Base-by-base conservation (phyloP, 2,113 vertebrate species). In the Hydrochoerus hydrochaeris region DNA sequence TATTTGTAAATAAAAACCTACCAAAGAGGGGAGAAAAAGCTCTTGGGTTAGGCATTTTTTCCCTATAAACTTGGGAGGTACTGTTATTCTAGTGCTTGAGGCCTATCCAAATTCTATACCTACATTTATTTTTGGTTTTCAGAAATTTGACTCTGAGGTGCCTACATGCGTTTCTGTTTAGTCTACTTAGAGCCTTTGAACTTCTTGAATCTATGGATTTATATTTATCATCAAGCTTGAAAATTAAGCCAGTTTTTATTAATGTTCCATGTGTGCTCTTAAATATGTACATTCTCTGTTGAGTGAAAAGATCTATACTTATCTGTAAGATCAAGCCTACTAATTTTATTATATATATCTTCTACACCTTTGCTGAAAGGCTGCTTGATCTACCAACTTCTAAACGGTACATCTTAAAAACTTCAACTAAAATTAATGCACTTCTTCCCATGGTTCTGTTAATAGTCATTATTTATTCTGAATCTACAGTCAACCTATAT, bases 231-330 rank as follows among this genome's bases (percentile, higher is more conserved):
- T 63, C 17, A 19, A 94, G 80, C 57, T 81, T 69, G 8, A 60
- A 95, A 78, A 81, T 3, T 52, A 91, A 95, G 88, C 46, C 57
- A 80, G 52, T 52, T 95, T 95, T 95, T 73, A 85, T 93, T 60
- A 93, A 54, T 44, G 28, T 93, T 85, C 44, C 58, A 54, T 38
- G 32, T 82, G 26, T 52, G 75, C 41, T 73, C 73, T 80, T n/a
- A 94, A 94, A 77, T 96, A 82, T n/a, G 41, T 91, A n/a, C 80
- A 69, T 54, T 73, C 52, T 91, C 67, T 73, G 41, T 57, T 87
- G 44, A 91, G 17, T 90, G 44, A 87, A 97, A 86, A 84, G 44
- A 90, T 88, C 30, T 71, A 20, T 83, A 83, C 80, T 89, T 95
- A 91, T 62, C 26, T 84, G 63, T 28, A 75, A 92, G 57, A 52